Conservation (phyloP, 2,113 vertebrate species). For the Conger conger region DNA sequence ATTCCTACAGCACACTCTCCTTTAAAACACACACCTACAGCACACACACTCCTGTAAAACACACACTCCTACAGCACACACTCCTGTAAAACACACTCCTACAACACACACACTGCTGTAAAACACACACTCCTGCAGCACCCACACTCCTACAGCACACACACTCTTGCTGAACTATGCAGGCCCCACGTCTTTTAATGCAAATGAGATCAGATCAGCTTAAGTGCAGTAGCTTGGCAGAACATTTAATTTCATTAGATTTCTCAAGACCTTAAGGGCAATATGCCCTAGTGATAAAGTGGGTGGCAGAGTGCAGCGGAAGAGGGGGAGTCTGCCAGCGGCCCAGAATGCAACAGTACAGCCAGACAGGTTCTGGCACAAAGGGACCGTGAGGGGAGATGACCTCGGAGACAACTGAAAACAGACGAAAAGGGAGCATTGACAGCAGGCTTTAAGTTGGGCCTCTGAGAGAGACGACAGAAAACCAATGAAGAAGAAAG, state of each 20-base stretch:
- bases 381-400: not conserved
- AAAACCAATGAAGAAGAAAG: not conserved
- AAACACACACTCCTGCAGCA: no score
- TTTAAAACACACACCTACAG: no score
- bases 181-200: not conserved
- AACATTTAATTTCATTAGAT: not conserved
- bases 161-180: not conserved
- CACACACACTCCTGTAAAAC: no score
- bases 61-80: no score
- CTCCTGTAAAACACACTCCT: no score
- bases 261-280: not conserved
- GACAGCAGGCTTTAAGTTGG: not conserved
- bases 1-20: not conserved
- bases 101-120: no score
- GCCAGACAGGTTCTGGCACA: not conserved
- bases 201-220: not conserved
- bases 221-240: not conserved
- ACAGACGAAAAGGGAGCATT: not conserved
- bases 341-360: not conserved
- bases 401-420: not conserved
- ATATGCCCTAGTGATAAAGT: not conserved
- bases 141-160: not conserved
- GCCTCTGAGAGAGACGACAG: no score
- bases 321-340: not conserved
- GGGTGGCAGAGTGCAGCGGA: not conserved